phyloP scores from a whole-genome alignment of 2,888 invertebrate genomes.

The Trypoxylon attenuatum region DNA sequence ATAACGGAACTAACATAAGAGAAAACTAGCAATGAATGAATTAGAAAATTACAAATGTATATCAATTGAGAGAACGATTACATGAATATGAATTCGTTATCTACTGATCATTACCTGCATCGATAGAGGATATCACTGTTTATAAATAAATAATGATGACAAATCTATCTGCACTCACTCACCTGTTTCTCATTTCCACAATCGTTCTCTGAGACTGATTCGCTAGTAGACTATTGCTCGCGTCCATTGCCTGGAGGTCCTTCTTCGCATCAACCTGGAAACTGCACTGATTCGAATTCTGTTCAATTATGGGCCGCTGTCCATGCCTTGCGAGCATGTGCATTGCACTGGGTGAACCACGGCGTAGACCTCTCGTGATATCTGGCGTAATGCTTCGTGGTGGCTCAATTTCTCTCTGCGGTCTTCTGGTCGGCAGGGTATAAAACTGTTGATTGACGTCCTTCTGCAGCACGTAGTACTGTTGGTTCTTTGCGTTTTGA shows the following conservation, averaged over 20 bases:
- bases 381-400: conserved; percentile 77
- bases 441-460: conserved; percentile 63
- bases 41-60: too few relatives aligned
- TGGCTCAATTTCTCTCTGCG: conserved; percentile 72
- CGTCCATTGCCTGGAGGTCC: conserved; percentile 48
- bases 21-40: too few relatives aligned
- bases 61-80: too few relatives aligned
- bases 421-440: conserved; percentile 75
- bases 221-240: conserved; percentile 44
- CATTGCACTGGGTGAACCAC: conserved; percentile 61
- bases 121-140: too few relatives aligned
- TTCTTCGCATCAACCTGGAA: conserved; percentile 51
- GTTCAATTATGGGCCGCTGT: conserved; percentile 53
- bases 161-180: conserved; percentile 2
- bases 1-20: too few relatives aligned
- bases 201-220: conserved; percentile 54
- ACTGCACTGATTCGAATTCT: conserved; percentile 30
- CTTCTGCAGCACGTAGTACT: conserved; percentile 32
- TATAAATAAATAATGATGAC: too few relatives aligned
- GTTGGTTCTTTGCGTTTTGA: conserved; percentile 57
- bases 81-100: too few relatives aligned
- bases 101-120: too few relatives aligned
- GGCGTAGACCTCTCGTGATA: conserved; percentile 75
- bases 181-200: conserved; percentile 68
- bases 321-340: conserved; percentile 67